These are phyloP conservation scores for Thumatha senex DNA, from an alignment of 2,888 invertebrate species.

Conservation along the genomic window DNA sequence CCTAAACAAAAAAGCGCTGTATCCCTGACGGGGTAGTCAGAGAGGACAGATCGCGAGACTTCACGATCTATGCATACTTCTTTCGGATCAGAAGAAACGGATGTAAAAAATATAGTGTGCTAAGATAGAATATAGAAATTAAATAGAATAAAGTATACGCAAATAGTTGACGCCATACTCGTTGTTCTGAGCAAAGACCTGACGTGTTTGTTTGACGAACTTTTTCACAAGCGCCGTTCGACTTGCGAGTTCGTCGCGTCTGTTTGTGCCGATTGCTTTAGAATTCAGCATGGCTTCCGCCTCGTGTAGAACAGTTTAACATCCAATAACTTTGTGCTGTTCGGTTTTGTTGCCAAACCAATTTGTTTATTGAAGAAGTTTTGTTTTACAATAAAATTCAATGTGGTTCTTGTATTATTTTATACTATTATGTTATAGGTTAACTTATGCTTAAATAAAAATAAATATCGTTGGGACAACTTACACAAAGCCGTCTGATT, in stretches of 20 bases:
- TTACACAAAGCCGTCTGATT: too few species aligned
- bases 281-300: not conserved
- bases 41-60: too few species aligned
- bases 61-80: too few species aligned
- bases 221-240: not conserved
- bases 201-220: conserved; percentile 1
- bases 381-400: not conserved
- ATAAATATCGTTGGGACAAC: too few species aligned
- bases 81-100: too few species aligned
- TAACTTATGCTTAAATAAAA: too few species aligned
- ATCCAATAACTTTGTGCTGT: not conserved
- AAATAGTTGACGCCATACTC: not conserved
- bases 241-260: not conserved
- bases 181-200: not conserved
- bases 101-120: too few species aligned
- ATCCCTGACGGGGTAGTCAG: too few species aligned
- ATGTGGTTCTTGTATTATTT: not conserved
- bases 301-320: not conserved
- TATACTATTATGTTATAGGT: not conserved
- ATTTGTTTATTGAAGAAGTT: not conserved
- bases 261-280: not conserved
- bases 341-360: not conserved
- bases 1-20: too few species aligned
- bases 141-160: too few species aligned
- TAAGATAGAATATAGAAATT: too few species aligned